Base-by-base conservation (phyloP, 2,797 vertebrate species). In the Percopsis omiscomaycus region DNA sequence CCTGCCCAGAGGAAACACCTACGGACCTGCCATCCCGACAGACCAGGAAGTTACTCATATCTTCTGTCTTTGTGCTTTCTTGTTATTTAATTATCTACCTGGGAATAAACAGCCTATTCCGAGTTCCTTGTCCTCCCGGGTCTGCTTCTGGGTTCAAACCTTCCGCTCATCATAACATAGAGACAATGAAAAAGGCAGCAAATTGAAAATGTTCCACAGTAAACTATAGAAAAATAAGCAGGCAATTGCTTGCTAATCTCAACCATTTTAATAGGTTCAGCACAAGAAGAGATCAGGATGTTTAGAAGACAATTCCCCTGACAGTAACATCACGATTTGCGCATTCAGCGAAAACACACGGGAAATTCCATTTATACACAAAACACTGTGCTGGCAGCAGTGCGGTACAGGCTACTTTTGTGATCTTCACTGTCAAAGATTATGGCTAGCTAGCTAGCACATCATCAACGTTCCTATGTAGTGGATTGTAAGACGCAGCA, bases 291-390 rank as follows among this genome's bases (percentile, higher is more conserved):
- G 64, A 11, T 45, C 29, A 47, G 1, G 3, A 15, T 45, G 16
- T 55, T 71, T 55, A 49, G 42, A 77, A 74, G 69, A 77, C 59
- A 72, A 76, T 44, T 52, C 32, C 51, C 53, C 28, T 16, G 56
- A 59, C 51, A 32, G 51, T 64, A 30, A 65, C 56, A 63, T 62
- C 45, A 51, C 55, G 53, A 63, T 73, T 59, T 59, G 66, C 70
- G 11, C 32, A 57, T 71, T 78, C 63, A 68, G 69, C 69, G 56
- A 32, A 55, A 63, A 71, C 63, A 70, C 46, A 55, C 53, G 50
- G 64, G 27, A 59, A 60, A 66, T 37, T 69, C 65, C 22, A 55
- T 69, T 42, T 53, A 69, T 71, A 69, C 49, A 65, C 48, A 67
- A 22, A 78, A 64, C 55, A 49, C 58, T 42, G 15, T 48, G 68